A percentile compares a stretch with the other conserved stretches of the same genome.
Evolutionary conservation across 2,113 vertebrate species (phyloP).

Genomic region (Syngnathus floridae): DNA sequence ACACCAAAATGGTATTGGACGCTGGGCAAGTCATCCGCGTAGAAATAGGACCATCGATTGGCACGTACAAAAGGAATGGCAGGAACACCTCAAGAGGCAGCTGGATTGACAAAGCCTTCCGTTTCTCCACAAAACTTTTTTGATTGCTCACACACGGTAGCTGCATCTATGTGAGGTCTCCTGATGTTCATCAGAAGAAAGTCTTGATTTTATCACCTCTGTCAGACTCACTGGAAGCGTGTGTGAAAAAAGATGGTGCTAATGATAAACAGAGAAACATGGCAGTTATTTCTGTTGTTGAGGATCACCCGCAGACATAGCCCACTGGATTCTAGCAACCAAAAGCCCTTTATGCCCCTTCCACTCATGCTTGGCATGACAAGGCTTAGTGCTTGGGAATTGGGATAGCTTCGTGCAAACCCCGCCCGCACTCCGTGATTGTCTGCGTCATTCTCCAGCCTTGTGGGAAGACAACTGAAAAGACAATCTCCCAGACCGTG

Average conservation of each 20-base stretch:
- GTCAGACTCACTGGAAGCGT: constrained; percentile 40
- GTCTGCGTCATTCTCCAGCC: constrained; percentile 32
- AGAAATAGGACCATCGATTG: constrained; percentile 59
- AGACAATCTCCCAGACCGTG: constrained; percentile 42
- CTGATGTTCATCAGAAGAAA: constrained; percentile 53
- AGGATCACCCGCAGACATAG: constrained; percentile 20
- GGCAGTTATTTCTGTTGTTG: constrained; percentile 33
- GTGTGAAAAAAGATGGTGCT: constrained; percentile 58
- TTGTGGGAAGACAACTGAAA: constrained; percentile 48
- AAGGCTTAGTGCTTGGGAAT: constrained; percentile 40
- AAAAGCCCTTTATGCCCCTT: constrained; percentile 33
- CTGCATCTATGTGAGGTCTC: constrained; percentile 57
- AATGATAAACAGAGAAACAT: constrained; percentile 69
- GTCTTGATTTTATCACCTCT: constrained; percentile 22
- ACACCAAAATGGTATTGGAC: constrained; percentile 64
- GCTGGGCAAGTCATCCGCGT: constrained; percentile 39
- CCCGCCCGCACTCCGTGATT: constrained; percentile 26
- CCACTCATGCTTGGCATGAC: constrained; percentile 40
- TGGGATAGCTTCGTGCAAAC: constrained; percentile 34
- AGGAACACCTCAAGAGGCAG: constrained; percentile 56
- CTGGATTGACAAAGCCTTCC: constrained; percentile 49
- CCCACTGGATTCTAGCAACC: constrained; percentile 34
- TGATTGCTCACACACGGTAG: constrained; percentile 46
- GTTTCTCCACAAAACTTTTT: constrained; percentile 45
- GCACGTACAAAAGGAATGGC: constrained; percentile 61